These are phyloP conservation scores for Eucera pruinosa DNA, from an alignment of 2,888 invertebrate species.

Conservation along the genomic window DNA sequence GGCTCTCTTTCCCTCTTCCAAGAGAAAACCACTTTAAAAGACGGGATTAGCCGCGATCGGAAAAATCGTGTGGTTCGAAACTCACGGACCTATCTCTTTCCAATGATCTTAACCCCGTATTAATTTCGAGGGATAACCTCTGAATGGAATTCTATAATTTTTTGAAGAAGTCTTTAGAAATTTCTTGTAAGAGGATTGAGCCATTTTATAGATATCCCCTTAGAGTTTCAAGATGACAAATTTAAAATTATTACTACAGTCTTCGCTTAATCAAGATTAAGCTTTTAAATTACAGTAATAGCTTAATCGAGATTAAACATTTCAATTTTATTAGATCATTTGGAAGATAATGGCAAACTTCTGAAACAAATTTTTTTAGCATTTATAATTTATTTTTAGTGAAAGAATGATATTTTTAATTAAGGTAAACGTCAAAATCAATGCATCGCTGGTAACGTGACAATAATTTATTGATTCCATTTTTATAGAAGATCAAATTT, in stretches of 20 bases:
- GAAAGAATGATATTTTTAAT: too few relatives aligned
- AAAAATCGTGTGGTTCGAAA: conserved; percentile 19
- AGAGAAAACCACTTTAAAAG: conserved; percentile 33
- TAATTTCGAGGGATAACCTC: conserved; percentile 3
- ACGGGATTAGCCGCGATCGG: conserved; percentile 34
- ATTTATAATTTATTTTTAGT: too few relatives aligned
- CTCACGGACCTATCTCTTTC: not conserved
- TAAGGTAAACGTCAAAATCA: too few relatives aligned
- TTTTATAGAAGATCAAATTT: too few relatives aligned
- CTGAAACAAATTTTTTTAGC: too few relatives aligned
- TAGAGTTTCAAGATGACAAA: not conserved
- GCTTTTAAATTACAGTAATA: not conserved
- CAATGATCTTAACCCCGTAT: conserved; percentile 14
- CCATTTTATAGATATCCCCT: not conserved
- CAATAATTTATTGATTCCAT: too few relatives aligned
- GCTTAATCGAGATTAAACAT: too few relatives aligned
- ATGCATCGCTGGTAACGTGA: too few relatives aligned
- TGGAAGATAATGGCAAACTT: too few relatives aligned
- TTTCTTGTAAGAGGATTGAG: not conserved
- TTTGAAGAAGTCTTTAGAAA: not conserved
- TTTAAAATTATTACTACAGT: not conserved
- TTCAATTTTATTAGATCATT: too few relatives aligned
- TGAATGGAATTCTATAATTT: not conserved
- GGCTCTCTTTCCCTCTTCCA: not conserved
- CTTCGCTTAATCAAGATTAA: not conserved